A percentile compares a stretch with the other conserved stretches of the same genome.
Evolutionary conservation across 2,888 invertebrate genomes (phyloP).

Genomic region (Cosmia trapezina): DNA sequence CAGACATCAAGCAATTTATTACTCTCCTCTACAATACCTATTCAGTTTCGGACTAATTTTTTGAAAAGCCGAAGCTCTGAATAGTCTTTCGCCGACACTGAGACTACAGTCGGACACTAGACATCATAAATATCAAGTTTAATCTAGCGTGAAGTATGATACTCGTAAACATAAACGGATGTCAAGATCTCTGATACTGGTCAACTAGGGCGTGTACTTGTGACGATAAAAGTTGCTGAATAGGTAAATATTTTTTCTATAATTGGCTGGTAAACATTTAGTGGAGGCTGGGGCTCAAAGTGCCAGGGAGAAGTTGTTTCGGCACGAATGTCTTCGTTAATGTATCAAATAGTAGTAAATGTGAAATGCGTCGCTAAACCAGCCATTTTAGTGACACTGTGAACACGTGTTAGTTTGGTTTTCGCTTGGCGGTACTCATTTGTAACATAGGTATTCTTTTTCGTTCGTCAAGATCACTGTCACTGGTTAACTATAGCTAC

Average conservation of each 20-base stretch:
- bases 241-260: background rate
- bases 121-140: slow-evolving; percentile 45
- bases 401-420: background rate
- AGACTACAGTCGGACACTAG: background rate
- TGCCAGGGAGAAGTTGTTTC: background rate
- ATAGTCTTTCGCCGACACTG: background rate
- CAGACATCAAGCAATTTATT: background rate
- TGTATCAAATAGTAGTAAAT: background rate
- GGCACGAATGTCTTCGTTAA: background rate
- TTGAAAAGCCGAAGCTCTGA: background rate
- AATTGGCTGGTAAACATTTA: background rate
- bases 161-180: slow-evolving; percentile 40
- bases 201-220: slow-evolving; percentile 12
- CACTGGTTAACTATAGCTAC: slow-evolving; percentile 12
- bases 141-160: slow-evolving; percentile 45
- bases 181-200: slow-evolving; percentile 23
- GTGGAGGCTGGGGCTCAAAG: background rate
- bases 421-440: background rate
- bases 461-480: slow-evolving; percentile 23
- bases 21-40: background rate
- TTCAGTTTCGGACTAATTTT: slow-evolving; percentile 13
- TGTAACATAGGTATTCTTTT: background rate
- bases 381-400: background rate
- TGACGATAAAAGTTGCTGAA: slow-evolving; percentile 1
- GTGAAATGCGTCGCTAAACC: background rate